Evolutionary conservation across 1,140 invertebrate species (phyloP), one percentile per base, ranked within the genome.

Genomic region (Drosophila serrata): DNA sequence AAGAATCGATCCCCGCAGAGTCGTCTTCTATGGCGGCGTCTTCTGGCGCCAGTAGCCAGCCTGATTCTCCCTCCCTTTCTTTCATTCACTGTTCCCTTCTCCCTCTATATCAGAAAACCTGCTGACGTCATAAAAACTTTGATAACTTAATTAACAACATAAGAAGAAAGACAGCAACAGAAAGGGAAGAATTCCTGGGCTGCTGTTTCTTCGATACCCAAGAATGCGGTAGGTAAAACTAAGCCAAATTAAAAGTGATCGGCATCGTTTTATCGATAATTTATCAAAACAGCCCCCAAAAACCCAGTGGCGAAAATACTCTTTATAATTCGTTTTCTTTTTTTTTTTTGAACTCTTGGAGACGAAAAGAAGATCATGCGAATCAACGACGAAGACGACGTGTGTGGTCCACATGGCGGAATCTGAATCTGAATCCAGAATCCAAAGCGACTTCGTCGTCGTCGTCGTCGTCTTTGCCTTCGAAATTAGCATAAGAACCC

Each of bases 251-350:
- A 91, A 91, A 91, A 88, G 78, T 82, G 88, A 91, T 91, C 88
- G 81, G 81, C 81, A 91, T 84, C 88, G 76, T 91, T 91, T 91
- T 91, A 91, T 91, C 81, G 87, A 91, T 91, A 91, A 91, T 84
- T 87, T 91, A 91, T 91, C 87, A 91, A 87, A 81, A 57, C 9
- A 2, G 7, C 22, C 48, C 69, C 64, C 27, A 45, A 90, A 88
- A 87, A 88, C 78, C 85, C 85, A 75, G 85, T 90, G 85, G 85
- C 85, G 81, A 90, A 90, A 90, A 90, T 90, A 85, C 81, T 81
- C 80, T 75, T 43, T 24, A 53, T 17, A 61, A 35, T 3, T 51
- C 24, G 45, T 9, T 40, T 27, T 12, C 4, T 31, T 55, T 1
- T 11, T 24, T 22, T 4, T 29, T 40, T 6, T 13, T 24, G 35